Evolutionary conservation across 2,888 invertebrate genomes (phyloP).

Genomic region (Conus canariensis): DNA sequence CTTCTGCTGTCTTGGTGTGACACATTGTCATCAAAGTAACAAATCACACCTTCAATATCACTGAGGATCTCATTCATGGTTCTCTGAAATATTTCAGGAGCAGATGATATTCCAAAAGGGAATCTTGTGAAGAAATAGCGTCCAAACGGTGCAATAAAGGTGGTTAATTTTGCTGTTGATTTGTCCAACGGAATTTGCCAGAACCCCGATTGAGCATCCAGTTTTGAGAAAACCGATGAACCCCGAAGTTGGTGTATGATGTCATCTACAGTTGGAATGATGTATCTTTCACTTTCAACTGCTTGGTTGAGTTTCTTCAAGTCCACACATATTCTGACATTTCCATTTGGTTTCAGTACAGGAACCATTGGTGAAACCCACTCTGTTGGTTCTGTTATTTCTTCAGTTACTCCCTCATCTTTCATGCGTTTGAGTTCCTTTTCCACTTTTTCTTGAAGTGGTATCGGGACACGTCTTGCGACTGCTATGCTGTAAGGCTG

Average conservation of each 20-base stretch:
- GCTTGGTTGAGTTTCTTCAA: not conserved
- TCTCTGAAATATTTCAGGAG: slow-evolving; percentile 51
- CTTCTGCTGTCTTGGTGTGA: not conserved
- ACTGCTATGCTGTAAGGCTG: slow-evolving; percentile 5
- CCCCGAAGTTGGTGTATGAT: no score
- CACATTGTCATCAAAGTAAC: not conserved
- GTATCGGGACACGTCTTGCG: slow-evolving; percentile 31
- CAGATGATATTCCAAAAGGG: slow-evolving; percentile 45
- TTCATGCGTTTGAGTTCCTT: slow-evolving; percentile 50
- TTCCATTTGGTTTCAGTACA: not conserved
- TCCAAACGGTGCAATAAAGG: slow-evolving; percentile 46
- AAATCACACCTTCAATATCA: not conserved
- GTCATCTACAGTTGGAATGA: no score
- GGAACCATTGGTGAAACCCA: slow-evolving; percentile 44
- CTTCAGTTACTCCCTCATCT: slow-evolving; percentile 48
- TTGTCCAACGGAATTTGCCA: slow-evolving; percentile 51
- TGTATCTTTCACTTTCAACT: no score
- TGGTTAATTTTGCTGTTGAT: slow-evolving; percentile 41
- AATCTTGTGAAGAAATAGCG: slow-evolving; percentile 41
- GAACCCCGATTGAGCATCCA: slow-evolving; percentile 48
- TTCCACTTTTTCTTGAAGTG: slow-evolving; percentile 30
- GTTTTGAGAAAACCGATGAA: no score
- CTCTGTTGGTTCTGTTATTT: slow-evolving; percentile 50
- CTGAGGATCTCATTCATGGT: slow-evolving; percentile 38
- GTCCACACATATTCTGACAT: not conserved